Evolutionary conservation across 2,113 vertebrate genomes (phyloP), one percentile per base, ranked within the genome.

Genomic region (Gnathonemus echidnorhynchus): DNA sequence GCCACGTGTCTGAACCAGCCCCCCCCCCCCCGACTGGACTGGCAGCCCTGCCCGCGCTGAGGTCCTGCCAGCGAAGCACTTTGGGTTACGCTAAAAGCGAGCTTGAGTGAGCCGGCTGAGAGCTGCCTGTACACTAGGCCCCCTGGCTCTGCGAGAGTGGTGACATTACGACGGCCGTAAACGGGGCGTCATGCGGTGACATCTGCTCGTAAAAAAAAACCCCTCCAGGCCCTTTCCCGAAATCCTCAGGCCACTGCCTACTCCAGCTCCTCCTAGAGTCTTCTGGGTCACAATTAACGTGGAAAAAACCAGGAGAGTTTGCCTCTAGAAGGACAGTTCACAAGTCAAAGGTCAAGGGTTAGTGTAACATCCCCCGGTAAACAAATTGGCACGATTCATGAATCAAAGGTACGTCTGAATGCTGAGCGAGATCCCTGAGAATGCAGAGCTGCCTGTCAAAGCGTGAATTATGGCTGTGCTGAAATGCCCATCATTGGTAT

Each of bases 111-210:
- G 24, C 35, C 3, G 11, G 56, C 53, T 5, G 56, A 58, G 52
- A 21, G 56, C 35, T 42, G 11, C 4, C 74, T 42, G 74, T 10
- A 10, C 62, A 70, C n/a, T 31, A 31, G 62, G 62, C 10, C n/a
- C 24, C 21, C 19, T 3, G 7, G 27, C 42, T 7, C 35, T 2
- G 50, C 91, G 92, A 93, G 93, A 93, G 91, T 91, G 90, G 93
- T 91, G 93, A 94, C 94, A 93, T 93, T 94, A 93, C 94, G 93
- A 95, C 95, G 94, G 95, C 94, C 94, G 93, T 95, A 93, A 93
- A 92, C 88, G 90, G 90, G 89, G 94, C 92, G 90, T 92, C 95
- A 94, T 91, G 94, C 94, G 94, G 95, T 90, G 95, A 93, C 89
- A 90, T 92, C 92, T 94, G 92, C 92, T 95, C 95, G 94, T 94